Evolutionary conservation across 1,140 invertebrate species (phyloP), one percentile per base, ranked within the genome.

Genomic region (Drosophila orosa): DNA sequence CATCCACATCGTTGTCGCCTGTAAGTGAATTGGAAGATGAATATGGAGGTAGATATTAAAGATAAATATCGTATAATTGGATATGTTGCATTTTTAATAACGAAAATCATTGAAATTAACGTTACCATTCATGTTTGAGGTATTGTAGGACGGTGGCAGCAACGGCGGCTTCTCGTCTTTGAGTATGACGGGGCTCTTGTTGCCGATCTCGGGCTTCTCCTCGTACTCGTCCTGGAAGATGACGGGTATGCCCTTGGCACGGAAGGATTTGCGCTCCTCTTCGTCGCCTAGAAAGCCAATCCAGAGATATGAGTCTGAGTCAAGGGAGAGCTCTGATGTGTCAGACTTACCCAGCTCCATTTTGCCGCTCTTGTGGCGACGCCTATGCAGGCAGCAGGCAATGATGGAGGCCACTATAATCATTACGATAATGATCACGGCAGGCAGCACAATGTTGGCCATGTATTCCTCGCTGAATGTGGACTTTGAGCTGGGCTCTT

Each of bases 211-310:
- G 2, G 96, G 96, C 87, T 97, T 96, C 84, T 98, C 97, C 76
- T 98, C 97, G 13, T 98, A 93, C 91, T 99, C 98, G 92, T 99
- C 97, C 91, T 96, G 96, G 92, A 99, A 98, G 76, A 99, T 99
- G 7, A 98, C 97, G 1, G 98, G 98, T 79, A 98, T 87, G 97
- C 45, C 97, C 92, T 98, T 98, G 74, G 95, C 97, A 9, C 97
- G 94, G 92, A 98, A 98, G 55, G 94, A 95, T 92, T 95, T 95
- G 47, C 95, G 93, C 79, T 96, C 96, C 80, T 97, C 96, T 74
- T 97, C 96, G 75, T 96, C 94, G 19, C 94, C 94, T 92, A 12
- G 48, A 54, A 37, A 25, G 7, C 3, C 47, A n/a, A 33, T 19
- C 6, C 6, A 71, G 24, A 67, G 47, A 31, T n/a, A 10, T 40